Percentiles rank a stretch among this genome's conserved stretches.
phyloP scores from a whole-genome alignment of 2,888 invertebrate species.

The Mesoligia furuncula region DNA sequence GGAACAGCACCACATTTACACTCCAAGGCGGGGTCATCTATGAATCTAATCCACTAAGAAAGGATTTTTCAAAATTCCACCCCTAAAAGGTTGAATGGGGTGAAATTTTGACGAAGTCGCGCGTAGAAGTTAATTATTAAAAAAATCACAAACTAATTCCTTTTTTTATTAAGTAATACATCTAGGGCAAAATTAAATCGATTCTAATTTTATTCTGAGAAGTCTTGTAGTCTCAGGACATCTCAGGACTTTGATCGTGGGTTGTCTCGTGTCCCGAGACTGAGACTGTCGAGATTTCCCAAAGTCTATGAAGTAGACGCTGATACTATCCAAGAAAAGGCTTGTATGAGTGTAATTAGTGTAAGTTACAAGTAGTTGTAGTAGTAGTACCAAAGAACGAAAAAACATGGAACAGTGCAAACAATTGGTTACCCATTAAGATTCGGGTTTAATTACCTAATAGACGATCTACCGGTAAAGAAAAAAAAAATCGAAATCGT shows the following conservation, averaged over 20 bases:
- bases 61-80: too few relatives aligned
- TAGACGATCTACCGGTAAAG: not conserved
- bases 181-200: too few relatives aligned
- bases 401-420: not conserved
- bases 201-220: too few relatives aligned
- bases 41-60: too few relatives aligned
- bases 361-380: not conserved
- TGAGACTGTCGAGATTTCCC: not conserved
- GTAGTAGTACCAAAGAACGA: not conserved
- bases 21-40: too few relatives aligned
- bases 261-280: too few relatives aligned
- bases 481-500: constrained; percentile 48
- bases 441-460: constrained; percentile 7
- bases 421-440: not conserved
- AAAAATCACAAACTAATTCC: not conserved
- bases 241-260: not conserved
- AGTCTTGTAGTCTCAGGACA: too few relatives aligned
- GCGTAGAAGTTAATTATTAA: not conserved
- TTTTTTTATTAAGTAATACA: not conserved
- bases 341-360: not conserved
- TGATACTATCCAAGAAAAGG: not conserved
- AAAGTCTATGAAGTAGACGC: not conserved
- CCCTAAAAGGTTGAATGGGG: too few relatives aligned
- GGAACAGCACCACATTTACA: too few relatives aligned
- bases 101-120: too few relatives aligned